Conservation (phyloP, 2,797 vertebrate genomes). For the Pseudochirops corinnae region DNA sequence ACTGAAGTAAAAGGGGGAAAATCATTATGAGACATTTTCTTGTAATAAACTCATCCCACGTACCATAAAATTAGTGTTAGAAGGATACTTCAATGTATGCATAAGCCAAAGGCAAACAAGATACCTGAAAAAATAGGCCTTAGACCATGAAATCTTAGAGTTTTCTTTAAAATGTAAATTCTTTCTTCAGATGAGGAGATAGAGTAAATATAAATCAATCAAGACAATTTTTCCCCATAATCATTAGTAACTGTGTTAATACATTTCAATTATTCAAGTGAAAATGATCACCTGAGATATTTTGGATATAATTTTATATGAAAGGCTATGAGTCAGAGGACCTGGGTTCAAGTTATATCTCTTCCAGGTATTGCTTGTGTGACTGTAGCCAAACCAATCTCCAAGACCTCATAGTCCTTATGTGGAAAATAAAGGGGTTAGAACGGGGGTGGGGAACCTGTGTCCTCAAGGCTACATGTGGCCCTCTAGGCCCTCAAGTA, state of each 20-base stretch:
- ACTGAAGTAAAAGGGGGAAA: constrained; percentile 32
- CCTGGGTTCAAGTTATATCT: neutral
- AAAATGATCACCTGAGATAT: neutral
- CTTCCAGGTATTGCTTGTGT: neutral
- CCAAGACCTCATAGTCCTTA: neutral
- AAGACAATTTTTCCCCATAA: neutral
- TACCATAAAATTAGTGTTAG: constrained; percentile 11
- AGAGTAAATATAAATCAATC: neutral
- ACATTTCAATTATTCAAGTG: neutral
- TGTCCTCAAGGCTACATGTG: no score
- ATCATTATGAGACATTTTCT: constrained; percentile 12
- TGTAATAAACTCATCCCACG: neutral
- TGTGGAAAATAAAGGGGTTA: neutral
- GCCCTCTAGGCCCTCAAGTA: no score
- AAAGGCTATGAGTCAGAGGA: neutral
- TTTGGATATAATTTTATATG: neutral
- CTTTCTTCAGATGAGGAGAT: neutral
- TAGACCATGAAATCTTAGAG: neutral
- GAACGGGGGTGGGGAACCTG: no score
- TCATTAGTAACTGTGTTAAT: neutral
- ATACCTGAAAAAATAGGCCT: neutral
- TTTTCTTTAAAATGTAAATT: neutral
- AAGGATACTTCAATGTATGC: neutral
- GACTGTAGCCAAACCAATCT: neutral
- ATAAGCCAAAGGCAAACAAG: constrained; percentile 17